Evolutionary conservation across 2,888 invertebrate genomes (phyloP).

Genomic region (Noctua pronuba): DNA sequence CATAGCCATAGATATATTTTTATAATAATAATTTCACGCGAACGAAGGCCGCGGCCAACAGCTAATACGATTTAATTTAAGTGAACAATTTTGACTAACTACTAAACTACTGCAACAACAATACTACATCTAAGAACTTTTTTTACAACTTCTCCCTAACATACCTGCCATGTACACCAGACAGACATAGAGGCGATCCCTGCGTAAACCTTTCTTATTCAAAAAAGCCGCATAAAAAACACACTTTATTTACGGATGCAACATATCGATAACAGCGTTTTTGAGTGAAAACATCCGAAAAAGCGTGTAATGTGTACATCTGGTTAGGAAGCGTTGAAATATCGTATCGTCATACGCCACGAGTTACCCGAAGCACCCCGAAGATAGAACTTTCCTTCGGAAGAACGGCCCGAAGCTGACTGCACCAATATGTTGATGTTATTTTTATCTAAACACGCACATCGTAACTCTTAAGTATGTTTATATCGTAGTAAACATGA

Average conservation of each 20-base stretch:
- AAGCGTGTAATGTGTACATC: conserved; percentile 65
- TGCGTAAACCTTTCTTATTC: conserved; percentile 36
- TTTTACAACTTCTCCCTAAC: not conserved
- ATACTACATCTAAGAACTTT: not conserved
- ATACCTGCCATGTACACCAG: conserved; percentile 7
- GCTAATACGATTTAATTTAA: not conserved
- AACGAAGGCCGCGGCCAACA: no score
- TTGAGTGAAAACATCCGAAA: conserved; percentile 62
- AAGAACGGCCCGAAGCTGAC: conserved; percentile 24
- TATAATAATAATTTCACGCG: no score
- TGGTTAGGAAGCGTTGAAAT: conserved; percentile 65
- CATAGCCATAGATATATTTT: no score
- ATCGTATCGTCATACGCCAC: conserved; percentile 53
- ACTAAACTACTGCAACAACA: no score
- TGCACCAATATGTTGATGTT: conserved; percentile 64
- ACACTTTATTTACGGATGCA: conserved; percentile 65
- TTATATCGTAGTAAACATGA: conserved; percentile 69
- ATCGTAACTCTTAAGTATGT: conserved; percentile 69
- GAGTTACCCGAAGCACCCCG: conserved; percentile 24
- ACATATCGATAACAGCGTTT: conserved; percentile 66
- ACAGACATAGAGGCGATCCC: conserved; percentile 36
- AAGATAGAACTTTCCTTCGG: not conserved
- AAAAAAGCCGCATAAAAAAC: conserved; percentile 48
- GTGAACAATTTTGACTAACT: not conserved
- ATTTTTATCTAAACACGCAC: conserved; percentile 71